phyloP scores from a whole-genome alignment of 2,113 vertebrate species.

The Engystomops pustulosus region DNA sequence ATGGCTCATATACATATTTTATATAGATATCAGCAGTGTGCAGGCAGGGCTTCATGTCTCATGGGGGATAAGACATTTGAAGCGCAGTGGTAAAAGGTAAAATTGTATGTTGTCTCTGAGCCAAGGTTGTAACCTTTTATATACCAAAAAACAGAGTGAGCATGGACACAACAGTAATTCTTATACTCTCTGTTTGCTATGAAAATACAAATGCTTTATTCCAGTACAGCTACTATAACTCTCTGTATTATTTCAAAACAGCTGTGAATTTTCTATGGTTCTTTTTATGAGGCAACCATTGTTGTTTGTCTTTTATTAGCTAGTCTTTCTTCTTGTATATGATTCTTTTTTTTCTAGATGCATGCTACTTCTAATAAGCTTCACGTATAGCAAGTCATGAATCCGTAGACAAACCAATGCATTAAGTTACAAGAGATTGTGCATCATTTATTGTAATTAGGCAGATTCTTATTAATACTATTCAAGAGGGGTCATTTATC shows the following conservation, averaged over 20 bases:
- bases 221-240: background rate
- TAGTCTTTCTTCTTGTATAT: background rate
- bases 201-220: no score
- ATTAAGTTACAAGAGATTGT: no score
- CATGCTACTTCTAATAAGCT: background rate
- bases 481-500: no score
- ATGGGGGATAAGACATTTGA: background rate
- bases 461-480: no score
- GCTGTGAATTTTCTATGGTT: background rate
- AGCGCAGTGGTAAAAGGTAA: background rate
- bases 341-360: background rate
- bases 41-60: background rate
- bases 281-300: background rate
- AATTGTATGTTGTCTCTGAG: background rate
- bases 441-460: no score
- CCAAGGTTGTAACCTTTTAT: background rate
- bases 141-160: background rate
- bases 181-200: background rate
- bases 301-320: background rate
- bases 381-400: background rate
- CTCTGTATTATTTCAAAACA: background rate
- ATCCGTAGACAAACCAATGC: background rate
- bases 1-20: slow-evolving; percentile 32
- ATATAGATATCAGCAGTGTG: slow-evolving; percentile 14
- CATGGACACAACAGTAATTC: background rate